phyloP scores from a whole-genome alignment of 1,140 invertebrate species.

The Carposina sasakii region DNA sequence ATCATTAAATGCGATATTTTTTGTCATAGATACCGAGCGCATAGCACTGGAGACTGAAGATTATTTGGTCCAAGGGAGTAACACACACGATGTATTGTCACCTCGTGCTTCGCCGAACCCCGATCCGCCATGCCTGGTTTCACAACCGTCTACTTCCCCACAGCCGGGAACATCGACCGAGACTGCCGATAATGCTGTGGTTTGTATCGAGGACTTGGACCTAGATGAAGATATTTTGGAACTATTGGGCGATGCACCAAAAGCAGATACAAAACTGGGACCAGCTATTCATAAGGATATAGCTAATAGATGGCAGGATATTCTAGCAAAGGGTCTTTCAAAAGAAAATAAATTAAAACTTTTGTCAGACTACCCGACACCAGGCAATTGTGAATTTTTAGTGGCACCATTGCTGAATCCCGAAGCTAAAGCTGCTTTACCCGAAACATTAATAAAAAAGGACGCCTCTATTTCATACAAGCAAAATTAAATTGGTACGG shows the following conservation, averaged over 20 bases:
- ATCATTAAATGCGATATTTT: too few species aligned
- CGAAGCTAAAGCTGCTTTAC: not conserved
- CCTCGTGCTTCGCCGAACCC: too few species aligned
- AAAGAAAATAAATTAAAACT: not conserved
- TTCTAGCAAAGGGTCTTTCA: not conserved
- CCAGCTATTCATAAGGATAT: not conserved
- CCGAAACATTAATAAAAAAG: not conserved
- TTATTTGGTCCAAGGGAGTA: too few species aligned
- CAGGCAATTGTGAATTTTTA: not conserved
- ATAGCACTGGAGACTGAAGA: too few species aligned
- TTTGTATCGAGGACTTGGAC: too few species aligned
- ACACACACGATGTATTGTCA: too few species aligned
- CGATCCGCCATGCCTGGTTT: too few species aligned
- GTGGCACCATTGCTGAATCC: not conserved
- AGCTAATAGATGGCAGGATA: not conserved
- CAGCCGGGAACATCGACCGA: too few species aligned
- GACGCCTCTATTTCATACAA: not conserved
- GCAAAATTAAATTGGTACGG: not conserved
- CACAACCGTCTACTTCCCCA: too few species aligned
- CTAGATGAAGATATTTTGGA: not conserved
- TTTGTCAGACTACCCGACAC: not conserved
- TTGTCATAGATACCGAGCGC: too few species aligned
- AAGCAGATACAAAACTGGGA: not conserved
- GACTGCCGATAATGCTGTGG: too few species aligned
- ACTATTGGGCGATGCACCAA: not conserved